Base-by-base conservation (phyloP, 1,140 invertebrate genomes). In the Sarcophaga bullata region DNA sequence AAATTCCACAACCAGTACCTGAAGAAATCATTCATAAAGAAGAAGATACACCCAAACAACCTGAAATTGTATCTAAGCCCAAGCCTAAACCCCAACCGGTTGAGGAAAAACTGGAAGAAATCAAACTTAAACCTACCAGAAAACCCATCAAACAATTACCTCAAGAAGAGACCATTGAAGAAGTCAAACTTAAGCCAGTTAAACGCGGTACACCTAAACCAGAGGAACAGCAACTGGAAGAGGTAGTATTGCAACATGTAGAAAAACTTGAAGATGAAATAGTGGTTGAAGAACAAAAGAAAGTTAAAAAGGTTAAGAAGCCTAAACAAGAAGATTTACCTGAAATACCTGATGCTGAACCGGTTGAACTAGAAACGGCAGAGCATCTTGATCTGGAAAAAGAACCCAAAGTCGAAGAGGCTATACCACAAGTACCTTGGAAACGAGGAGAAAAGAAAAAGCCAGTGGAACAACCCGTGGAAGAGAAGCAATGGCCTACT, bases 171-270 rank as follows among this genome's bases (percentile, higher is more conserved):
- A 84, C 84, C 3, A 85, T 86, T 46, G 86, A 90, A 80, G 88
- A 91, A 84, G 85, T 90, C 4, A 84, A 76, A n/a, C 84, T 90
- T 0, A 90, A 90, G 73, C 90, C 90, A 6, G 86, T 88, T 1
- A 88, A 88, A 80, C 86, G 88, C 5, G 84, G 83, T 47, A 85
- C 85, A 82, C 78, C 83, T 0, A 90, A 89, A 81, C 87, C 88
- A 15, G 86, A 89, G 49, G 88, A 88, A 10, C 84, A 87, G 1
- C 87, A 89, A 84, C 86, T 90, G 0, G 91, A 92, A 88, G 88
- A 90, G 81, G 86, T 91, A 46, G 86, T 89, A 46, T 84, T 93
- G 15, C 92, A 93, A 83, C 91, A 91, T 47, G 91, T 91, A 8
- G 86, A 89, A 84, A 86, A 83, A 83, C 86, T 86, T 37, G 90